phyloP scores from a whole-genome alignment of 2,113 vertebrate genomes.

The Pelobates fuscus region DNA sequence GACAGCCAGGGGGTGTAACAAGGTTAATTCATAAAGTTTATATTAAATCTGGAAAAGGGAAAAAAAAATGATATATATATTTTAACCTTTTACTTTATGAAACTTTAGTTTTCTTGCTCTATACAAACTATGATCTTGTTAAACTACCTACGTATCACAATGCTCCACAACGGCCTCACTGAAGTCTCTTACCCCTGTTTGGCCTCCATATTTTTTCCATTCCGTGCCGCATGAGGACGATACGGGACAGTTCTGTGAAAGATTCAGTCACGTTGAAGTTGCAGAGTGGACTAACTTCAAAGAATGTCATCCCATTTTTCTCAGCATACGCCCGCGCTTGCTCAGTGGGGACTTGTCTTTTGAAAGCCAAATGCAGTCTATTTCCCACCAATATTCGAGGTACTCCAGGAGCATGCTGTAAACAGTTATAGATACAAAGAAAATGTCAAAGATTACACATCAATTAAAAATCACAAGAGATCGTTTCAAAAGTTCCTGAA shows the following conservation, averaged over 20 bases:
- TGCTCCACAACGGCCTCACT: too few species aligned
- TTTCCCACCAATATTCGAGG: conserved; percentile 96
- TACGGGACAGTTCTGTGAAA: conserved; percentile 94
- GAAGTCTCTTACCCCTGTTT: conserved; percentile 82
- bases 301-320: conserved; percentile 98
- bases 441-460: too few species aligned
- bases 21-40: too few species aligned
- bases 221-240: conserved; percentile 96
- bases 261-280: conserved; percentile 98
- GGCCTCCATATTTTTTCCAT: conserved; percentile 99
- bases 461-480: too few species aligned
- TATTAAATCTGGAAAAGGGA: too few species aligned
- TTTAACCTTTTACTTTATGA: too few species aligned
- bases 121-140: too few species aligned
- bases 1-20: too few species aligned
- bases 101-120: too few species aligned
- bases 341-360: conserved; percentile 93
- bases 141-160: too few species aligned
- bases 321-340: conserved; percentile 93
- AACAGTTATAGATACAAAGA: neutral
- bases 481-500: too few species aligned
- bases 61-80: too few species aligned
- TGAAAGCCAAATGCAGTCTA: conserved; percentile 93
- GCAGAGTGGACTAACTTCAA: conserved; percentile 96
- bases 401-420: conserved; percentile 92